A percentile compares a stretch with the other conserved stretches of the same genome.
These are phyloP conservation scores for Baryphthengus martii DNA, from an alignment of 2,113 vertebrate genomes.

Conservation along the genomic window DNA sequence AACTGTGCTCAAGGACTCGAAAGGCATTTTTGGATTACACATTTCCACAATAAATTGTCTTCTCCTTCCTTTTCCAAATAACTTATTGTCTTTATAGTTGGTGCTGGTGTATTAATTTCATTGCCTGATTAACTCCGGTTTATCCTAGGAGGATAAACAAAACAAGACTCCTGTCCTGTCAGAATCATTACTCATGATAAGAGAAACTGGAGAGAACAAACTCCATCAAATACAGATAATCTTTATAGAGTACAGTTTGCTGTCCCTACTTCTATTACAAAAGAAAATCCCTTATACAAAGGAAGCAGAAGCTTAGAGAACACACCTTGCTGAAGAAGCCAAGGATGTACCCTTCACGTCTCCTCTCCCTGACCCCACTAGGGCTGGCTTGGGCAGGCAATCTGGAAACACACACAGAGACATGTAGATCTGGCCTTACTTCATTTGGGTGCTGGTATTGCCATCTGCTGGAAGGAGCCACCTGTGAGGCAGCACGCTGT, in stretches of 20 bases:
- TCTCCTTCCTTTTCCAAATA: neutral
- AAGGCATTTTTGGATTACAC: neutral
- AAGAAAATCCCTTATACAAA: neutral
- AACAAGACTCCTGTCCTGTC: neutral
- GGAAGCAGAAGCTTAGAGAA: neutral
- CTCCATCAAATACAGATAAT: neutral
- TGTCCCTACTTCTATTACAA: neutral
- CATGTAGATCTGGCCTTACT: neutral
- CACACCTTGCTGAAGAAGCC: neutral
- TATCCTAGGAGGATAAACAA: neutral
- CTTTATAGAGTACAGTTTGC: neutral
- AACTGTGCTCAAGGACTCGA: neutral
- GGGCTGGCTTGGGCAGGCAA: neutral
- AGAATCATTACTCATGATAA: neutral
- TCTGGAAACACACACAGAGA: neutral
- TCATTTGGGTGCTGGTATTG: neutral
- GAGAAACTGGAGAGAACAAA: neutral
- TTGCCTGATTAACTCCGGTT: neutral
- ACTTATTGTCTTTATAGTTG: neutral
- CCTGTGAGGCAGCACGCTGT: neutral
- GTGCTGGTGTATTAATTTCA: neutral
- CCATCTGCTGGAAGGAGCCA: conserved; percentile 45
- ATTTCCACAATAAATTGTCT: neutral
- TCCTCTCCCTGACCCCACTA: neutral
- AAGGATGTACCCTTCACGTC: neutral